Evolutionary conservation across 2,888 invertebrate species (phyloP), one percentile per base, ranked within the genome.

Genomic region (Drosophila fulvimacula): DNA sequence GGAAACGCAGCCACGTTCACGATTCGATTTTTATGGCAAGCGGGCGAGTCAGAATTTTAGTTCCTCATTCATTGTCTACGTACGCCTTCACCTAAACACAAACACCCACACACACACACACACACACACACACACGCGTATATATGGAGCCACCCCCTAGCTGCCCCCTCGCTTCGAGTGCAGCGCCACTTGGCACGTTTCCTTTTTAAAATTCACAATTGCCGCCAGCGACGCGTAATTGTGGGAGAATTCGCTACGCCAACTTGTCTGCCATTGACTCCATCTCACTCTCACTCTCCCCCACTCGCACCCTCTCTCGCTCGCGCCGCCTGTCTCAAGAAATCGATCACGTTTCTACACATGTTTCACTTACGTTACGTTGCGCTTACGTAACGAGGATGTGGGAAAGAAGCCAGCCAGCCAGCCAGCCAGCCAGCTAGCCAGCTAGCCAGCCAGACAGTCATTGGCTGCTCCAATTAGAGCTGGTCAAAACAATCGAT

Each of bases 161-260:
- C 52, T 10, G 24, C 49, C 30, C 34, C 46, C 21, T 6, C 49
- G 11, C 42, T 11, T 17, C n/a, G 21, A 52, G 38, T 57, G 41
- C 62, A 58, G 38, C 61, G 51, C 48, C 89, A 82, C 81, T 82
- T 81, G 78, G 79, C 88, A 86, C 79, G 88, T 82, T 88, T 91
- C 89, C 91, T 89, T 90, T 91, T 90, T 90, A 89, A 91, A 91
- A 91, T 91, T 91, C 91, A 89, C 91, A 88, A 82, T 89, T 90
- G 88, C 82, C 85, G 74, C 80, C 79, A 80, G 73, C 81, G 76
- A 79, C 84, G 79, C 84, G 90, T 86, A 90, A 88, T 83, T 85
- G 90, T 86, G 84, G 84, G 89, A 83, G 82, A 90, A 88, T 88
- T 88, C 66, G 84, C 86, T 56, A 79, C 68, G 79, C 83, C 89